Evolutionary conservation across 53 echinoderm and acorn worm species (phyloP).

Genomic region (Temnopleurus reevesii): DNA sequence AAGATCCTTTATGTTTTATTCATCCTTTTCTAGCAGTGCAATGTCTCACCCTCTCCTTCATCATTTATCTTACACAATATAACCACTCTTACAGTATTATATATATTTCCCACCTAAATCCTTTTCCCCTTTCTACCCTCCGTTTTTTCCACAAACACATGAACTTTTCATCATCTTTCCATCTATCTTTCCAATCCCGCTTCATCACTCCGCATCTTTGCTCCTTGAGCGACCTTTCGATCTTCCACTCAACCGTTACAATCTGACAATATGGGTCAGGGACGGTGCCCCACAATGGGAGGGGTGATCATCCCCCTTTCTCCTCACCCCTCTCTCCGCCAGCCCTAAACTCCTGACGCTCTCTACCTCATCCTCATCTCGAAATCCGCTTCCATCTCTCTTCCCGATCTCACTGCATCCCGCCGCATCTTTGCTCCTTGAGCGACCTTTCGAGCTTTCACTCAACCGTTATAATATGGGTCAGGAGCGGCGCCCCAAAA

Average conservation of each 20-base stretch:
- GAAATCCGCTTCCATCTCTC: background rate
- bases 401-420: too few relatives aligned
- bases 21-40: too few relatives aligned
- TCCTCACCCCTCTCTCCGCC: background rate
- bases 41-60: too few relatives aligned
- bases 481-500: slow-evolving; percentile 2
- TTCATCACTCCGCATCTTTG: background rate
- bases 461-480: slow-evolving; percentile 17
- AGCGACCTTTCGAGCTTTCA: slow-evolving; percentile 14
- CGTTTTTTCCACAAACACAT: background rate
- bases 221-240: slow-evolving; percentile 14
- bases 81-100: too few relatives aligned
- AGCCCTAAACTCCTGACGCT: background rate
- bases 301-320: background rate
- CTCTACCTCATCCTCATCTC: background rate
- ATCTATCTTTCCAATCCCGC: background rate
- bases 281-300: background rate
- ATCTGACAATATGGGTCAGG: slow-evolving; percentile 40
- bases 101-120: too few relatives aligned
- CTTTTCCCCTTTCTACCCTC: background rate
- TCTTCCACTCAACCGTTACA: slow-evolving; percentile 7
- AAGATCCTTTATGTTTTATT: too few relatives aligned
- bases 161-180: background rate
- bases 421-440: background rate
- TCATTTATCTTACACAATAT: too few relatives aligned